Conservation (phyloP, 2,888 invertebrate genomes). For the Melipona beecheii region DNA sequence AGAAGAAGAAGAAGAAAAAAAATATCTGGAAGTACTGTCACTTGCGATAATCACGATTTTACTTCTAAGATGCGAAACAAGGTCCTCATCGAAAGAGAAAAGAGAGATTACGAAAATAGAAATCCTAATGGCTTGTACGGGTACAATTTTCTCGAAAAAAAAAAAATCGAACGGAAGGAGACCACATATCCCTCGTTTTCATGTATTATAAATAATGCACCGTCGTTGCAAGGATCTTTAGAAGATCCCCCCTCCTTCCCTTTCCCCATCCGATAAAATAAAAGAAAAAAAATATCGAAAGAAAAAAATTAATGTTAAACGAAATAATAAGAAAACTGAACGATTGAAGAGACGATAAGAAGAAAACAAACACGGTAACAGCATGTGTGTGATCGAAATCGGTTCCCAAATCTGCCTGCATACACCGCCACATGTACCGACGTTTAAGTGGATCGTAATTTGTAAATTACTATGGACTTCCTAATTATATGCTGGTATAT, state of each 20-base stretch:
- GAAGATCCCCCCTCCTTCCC: slow-evolving; percentile 41
- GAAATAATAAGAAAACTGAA: slow-evolving; percentile 45
- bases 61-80: slow-evolving; percentile 65
- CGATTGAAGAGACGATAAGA: slow-evolving; percentile 39
- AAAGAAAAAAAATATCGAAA: slow-evolving; percentile 37
- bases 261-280: slow-evolving; percentile 15
- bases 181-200: slow-evolving; percentile 77
- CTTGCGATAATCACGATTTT: slow-evolving; percentile 61
- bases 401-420: slow-evolving; percentile 73
- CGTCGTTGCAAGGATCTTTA: slow-evolving; percentile 62
- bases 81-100: slow-evolving; percentile 39
- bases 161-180: slow-evolving; percentile 58
- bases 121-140: slow-evolving; percentile 59
- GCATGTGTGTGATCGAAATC: slow-evolving; percentile 67
- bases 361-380: slow-evolving; percentile 48
- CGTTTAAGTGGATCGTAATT: slow-evolving; percentile 81
- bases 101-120: slow-evolving; percentile 35
- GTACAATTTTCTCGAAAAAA: slow-evolving; percentile 53
- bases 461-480: slow-evolving; percentile 82
- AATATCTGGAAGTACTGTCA: slow-evolving; percentile 48
- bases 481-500: slow-evolving; percentile 82
- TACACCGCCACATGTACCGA: slow-evolving; percentile 77
- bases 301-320: slow-evolving; percentile 53
- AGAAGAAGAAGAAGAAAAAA: slow-evolving; percentile 9
- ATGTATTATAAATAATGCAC: slow-evolving; percentile 67